phyloP scores from a whole-genome alignment of 2,888 invertebrate species.

The Acanthosepion esculentum region DNA sequence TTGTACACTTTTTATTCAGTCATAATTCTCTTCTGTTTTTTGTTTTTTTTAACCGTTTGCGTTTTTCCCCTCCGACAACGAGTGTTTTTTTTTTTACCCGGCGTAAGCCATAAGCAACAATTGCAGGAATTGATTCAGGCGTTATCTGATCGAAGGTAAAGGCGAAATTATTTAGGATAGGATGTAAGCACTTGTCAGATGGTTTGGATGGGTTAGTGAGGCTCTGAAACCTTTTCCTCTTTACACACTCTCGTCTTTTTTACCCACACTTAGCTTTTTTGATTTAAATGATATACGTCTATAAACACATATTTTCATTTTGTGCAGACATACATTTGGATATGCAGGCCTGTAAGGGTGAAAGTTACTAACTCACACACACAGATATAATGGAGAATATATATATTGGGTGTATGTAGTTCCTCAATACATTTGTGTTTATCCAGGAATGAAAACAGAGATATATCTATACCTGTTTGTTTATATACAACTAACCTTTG shows the following conservation, averaged over 20 bases:
- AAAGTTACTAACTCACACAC: too few species aligned
- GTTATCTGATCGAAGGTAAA: constrained; percentile 18
- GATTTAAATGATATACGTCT: constrained; percentile 21
- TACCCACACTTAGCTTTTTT: background rate
- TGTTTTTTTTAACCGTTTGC: background rate
- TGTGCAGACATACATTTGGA: background rate
- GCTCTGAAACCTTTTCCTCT: background rate
- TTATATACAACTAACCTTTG: too few species aligned
- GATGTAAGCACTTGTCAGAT: constrained; percentile 12
- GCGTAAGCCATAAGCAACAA: background rate
- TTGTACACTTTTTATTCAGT: constrained; percentile 18
- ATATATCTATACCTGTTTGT: too few species aligned
- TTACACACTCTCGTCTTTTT: background rate
- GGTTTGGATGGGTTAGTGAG: background rate
- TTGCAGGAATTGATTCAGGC: background rate
- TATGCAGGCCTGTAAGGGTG: too few species aligned
- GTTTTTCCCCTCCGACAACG: background rate
- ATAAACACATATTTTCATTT: constrained; percentile 21
- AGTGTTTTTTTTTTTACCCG: background rate
- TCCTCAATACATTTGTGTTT: too few species aligned
- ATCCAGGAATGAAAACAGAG: too few species aligned
- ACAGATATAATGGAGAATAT: too few species aligned
- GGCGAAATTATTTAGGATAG: constrained; percentile 33
- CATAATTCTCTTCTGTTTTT: background rate
- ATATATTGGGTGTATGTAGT: too few species aligned